Evolutionary conservation across 2,113 vertebrate genomes (phyloP), one percentile per base, ranked within the genome.

Genomic region (Rhabdornis inornatus): DNA sequence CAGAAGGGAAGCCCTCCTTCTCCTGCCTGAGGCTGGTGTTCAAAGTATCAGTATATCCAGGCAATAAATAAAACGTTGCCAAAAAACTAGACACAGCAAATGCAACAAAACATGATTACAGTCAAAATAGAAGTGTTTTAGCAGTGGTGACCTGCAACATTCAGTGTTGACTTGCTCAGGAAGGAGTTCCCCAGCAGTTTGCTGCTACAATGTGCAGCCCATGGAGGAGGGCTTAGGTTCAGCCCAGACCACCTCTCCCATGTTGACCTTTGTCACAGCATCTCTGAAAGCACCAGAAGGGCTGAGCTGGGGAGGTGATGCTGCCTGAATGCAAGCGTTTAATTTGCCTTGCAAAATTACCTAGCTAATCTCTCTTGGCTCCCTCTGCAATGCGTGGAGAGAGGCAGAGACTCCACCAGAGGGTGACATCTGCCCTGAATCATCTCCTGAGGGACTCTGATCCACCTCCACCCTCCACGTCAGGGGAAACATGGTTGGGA

Each of bases 391-490:
- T 6, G 6, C 0, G 4, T 24, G 71, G 44, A 39, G 63, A 49
- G 40, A 45, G 10, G 9, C 57, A 77, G 66, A 89, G 53, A 5
- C 30, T 77, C 90, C 92, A 89, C 39, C 90, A 94, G 94, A 83
- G 84, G 95, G 87, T 80, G 90, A 11, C 68, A 89, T 44, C 76
- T 79, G 55, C 76, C 68, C 66, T 42, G 30, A 20, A 15, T 33
- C 80, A 15, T 12, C 75, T 84, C 50, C 59, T 27, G 71, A 11
- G 35, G 39, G 11, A 63, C 21, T 5, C 40, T 5, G 35, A 19
- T 18, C 47, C 0, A 0, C 60, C 33, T 55, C 27, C 70, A 24
- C 14, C 22, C 24, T 31, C 7, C 37, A 1, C 2, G 0, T 11
- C 85, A 27, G 23, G n/a, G 42, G 10, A 18, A 37, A 8, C 21